phyloP scores from a whole-genome alignment of 2,888 invertebrate species.

The Oxycera nigricornis region DNA sequence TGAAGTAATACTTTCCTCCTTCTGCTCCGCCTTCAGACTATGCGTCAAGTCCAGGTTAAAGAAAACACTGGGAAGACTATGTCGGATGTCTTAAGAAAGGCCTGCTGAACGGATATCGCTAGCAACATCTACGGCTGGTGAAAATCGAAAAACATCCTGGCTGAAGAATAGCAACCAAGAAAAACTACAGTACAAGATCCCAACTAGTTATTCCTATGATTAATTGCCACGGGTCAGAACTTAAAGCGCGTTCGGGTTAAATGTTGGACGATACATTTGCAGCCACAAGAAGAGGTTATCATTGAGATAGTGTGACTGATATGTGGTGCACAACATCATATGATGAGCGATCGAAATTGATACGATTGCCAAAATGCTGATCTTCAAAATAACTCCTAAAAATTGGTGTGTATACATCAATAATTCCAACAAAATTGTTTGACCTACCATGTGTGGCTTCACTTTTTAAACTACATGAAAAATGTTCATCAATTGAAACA shows the following conservation, averaged over 20 bases:
- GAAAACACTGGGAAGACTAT: background rate
- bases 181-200: slow-evolving; percentile 39
- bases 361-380: background rate
- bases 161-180: slow-evolving; percentile 9
- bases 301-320: background rate
- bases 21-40: background rate
- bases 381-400: too few relatives aligned
- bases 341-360: background rate
- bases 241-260: slow-evolving; percentile 27
- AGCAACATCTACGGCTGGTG: background rate
- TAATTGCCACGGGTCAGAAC: slow-evolving; percentile 42
- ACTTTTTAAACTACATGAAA: too few relatives aligned
- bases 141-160: slow-evolving; percentile 1
- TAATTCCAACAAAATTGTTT: too few relatives aligned
- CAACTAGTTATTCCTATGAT: slow-evolving; percentile 45
- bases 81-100: too few relatives aligned
- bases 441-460: too few relatives aligned
- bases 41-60: background rate
- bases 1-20: slow-evolving; percentile 45
- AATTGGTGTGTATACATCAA: too few relatives aligned
- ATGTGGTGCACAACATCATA: background rate
- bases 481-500: too few relatives aligned
- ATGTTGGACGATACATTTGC: background rate
- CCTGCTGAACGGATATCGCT: too few relatives aligned
- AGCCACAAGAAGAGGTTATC: slow-evolving; percentile 19